Base-by-base conservation (phyloP, 2,888 invertebrate genomes). In the Sinotaia quadrata region DNA sequence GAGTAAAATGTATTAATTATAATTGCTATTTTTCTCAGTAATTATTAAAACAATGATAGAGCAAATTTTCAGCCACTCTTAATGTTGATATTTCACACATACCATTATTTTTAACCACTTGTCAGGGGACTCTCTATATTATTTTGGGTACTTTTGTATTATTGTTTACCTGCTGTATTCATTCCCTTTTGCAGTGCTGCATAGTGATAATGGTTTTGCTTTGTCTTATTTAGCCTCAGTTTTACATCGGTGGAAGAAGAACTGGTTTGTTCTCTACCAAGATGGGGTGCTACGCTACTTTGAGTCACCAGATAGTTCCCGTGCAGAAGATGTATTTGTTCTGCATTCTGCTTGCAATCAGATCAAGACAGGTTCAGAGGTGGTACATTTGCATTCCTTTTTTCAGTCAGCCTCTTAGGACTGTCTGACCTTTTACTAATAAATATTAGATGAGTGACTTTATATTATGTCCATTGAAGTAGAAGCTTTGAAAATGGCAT, bases 181-280 rank as follows among this genome's bases (percentile, higher is more conserved):
- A 18, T 47, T 47, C 24, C 8, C 41, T 24, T 47, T 12, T 47
- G 24, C n/a, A 47, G 24, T n/a, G 1, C 8, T 5, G 7, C 12
- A 4, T 15, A 47, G 24, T 47, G 18, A 47, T 4, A n/a, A 37
- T 36, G 31, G 34, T n/a, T n/a, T n/a, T n/a, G n/a, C n/a, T n/a
- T n/a, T 41, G 34, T 68, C 47, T n/a, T 44, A 66, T 74, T 29
- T 52, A 87, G 87, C 84, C 54, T 77, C 84, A 21, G 76, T 87
- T 34, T 69, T 87, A 59, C 81, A 79, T 37, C 75, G 85, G 37
- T 88, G 88, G 88, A 87, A 87, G 73, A 83, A 77, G 58, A 84
- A 79, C 63, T 87, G 87, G 87, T 85, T 87, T 80, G 86, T 87
- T 10, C 74, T 88, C 44, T 82, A 85, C 67, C 75, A 79, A 29